Evolutionary conservation across 2,888 invertebrate species (phyloP), one percentile per base, ranked within the genome.

Genomic region (Capitulum mitella): DNA sequence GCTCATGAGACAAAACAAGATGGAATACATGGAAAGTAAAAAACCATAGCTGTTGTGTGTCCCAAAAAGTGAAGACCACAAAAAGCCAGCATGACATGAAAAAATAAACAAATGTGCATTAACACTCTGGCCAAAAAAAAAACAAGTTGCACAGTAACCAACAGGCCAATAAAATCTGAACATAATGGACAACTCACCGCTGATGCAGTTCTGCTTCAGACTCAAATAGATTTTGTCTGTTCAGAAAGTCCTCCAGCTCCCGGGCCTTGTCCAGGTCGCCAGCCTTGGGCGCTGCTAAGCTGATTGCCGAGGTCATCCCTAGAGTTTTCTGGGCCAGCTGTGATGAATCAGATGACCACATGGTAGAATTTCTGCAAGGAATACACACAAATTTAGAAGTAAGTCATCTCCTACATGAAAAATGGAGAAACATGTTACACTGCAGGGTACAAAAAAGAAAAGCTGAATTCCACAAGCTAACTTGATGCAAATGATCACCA

Each of bases 251-350:
- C 83, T 91, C 91, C n/a, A 96, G 87, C 83, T 94, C 93, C 79
- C 87, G 88, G 0, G 94, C 92, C 84, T 92, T 90, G 81, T 90
- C 89, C 78, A 92, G 86, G 86, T 96, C 95, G 80, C 90, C 88
- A 32, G 91, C 91, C 85, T 93, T 93, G 26, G 95, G 95, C 80
- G 90, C 90, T 81, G 95, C 95, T 84, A 92, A 89, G 82, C 94
- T 96, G 82, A 98, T 96, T 80, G 97, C 96, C 37, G 96, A 95
- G 14, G 97, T 97, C 91, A 98, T 95, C 79, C 97, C 97, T 51
- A 85, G 78, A 43, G 81, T 82, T 70, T 83, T 75, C 34, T 3
- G n/a, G 10, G 75, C 14, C 40, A 19, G 34, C 32, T 64, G 32
- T 12, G 29, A 3, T 37, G 14, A 16, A 8, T 32, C 34, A 5